Conservation (phyloP, 2,888 invertebrate genomes). For the Carcina quercana region DNA sequence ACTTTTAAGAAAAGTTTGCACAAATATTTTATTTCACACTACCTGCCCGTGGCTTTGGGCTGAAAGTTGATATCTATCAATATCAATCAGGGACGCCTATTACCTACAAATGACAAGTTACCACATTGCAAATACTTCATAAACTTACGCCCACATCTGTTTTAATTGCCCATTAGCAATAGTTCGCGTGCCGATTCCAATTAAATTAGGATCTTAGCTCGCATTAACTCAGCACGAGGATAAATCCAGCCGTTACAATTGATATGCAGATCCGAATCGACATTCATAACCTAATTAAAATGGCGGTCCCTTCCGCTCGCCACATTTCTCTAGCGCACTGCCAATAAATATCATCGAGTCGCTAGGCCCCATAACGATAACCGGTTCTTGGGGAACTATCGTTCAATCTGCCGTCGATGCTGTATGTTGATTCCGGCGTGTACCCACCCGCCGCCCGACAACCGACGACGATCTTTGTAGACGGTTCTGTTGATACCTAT, state of each 20-base stretch:
- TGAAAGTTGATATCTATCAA: too few species aligned
- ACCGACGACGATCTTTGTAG: slow-evolving; percentile 68
- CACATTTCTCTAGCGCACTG: slow-evolving; percentile 73
- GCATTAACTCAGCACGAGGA: slow-evolving; percentile 57
- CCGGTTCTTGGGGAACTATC: slow-evolving; percentile 75
- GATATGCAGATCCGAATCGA: slow-evolving; percentile 74
- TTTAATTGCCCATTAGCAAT: too few species aligned
- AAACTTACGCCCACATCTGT: too few species aligned
- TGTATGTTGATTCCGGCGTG: slow-evolving; percentile 74
- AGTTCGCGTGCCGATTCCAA: slow-evolving; percentile 32
- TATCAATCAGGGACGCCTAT: too few species aligned
- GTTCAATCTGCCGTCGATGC: slow-evolving; percentile 74
- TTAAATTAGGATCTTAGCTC: slow-evolving; percentile 48
- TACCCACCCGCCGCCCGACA: slow-evolving; percentile 31
- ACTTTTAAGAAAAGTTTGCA: too few species aligned
- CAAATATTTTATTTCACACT: too few species aligned
- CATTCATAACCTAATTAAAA: slow-evolving; percentile 75
- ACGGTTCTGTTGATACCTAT: slow-evolving; percentile 68
- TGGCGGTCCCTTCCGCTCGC: slow-evolving; percentile 74
- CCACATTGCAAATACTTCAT: too few species aligned
- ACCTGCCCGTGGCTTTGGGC: too few species aligned
- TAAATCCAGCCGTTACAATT: slow-evolving; percentile 70
- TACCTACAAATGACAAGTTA: too few species aligned
- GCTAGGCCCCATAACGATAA: slow-evolving; percentile 74
- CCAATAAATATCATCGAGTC: slow-evolving; percentile 75